These are phyloP conservation scores for Zelostemma sp. DNA, from an alignment of 1,140 invertebrate genomes.

Conservation along the genomic window DNA sequence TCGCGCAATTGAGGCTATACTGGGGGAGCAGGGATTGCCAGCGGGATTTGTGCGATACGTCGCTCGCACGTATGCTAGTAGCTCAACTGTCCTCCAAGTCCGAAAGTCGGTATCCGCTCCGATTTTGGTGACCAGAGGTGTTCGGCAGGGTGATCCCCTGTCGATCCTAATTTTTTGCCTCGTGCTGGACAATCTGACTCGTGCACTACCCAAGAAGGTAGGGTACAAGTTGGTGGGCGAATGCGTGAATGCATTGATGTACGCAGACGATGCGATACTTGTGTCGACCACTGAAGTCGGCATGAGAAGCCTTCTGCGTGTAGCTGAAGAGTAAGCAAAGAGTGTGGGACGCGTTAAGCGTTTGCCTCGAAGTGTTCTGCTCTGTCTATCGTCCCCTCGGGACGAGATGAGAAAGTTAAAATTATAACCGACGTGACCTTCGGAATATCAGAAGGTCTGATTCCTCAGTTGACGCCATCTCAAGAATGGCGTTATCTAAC, in stretches of 20 bases:
- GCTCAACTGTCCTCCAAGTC: constrained; percentile 15
- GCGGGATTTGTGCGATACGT: constrained; percentile 4
- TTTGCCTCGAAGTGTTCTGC: constrained; percentile 1
- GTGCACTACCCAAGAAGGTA: constrained; percentile 35
- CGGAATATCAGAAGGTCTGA: neutral
- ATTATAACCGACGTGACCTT: neutral
- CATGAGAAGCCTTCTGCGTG: too few species aligned
- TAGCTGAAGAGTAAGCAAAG: too few species aligned
- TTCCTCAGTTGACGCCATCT: neutral
- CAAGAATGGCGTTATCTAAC: constrained; percentile 8
- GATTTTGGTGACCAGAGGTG: constrained; percentile 12
- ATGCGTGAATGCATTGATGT: too few species aligned
- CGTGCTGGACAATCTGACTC: constrained; percentile 9
- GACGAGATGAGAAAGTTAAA: constrained; percentile 27
- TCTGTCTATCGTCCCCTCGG: constrained; percentile 33
- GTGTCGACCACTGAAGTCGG: too few species aligned
- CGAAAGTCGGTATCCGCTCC: too few species aligned
- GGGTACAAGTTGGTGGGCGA: constrained; percentile 12
- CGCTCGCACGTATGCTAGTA: too few species aligned
- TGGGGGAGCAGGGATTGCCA: constrained; percentile 17
- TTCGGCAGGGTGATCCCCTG: constrained; percentile 34
- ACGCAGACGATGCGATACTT: too few species aligned
- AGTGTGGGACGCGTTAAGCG: too few species aligned
- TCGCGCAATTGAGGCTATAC: too few species aligned
- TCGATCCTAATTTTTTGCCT: constrained; percentile 35